Conservation (phyloP, 2,888 invertebrate genomes). For the Polietes domitor region DNA sequence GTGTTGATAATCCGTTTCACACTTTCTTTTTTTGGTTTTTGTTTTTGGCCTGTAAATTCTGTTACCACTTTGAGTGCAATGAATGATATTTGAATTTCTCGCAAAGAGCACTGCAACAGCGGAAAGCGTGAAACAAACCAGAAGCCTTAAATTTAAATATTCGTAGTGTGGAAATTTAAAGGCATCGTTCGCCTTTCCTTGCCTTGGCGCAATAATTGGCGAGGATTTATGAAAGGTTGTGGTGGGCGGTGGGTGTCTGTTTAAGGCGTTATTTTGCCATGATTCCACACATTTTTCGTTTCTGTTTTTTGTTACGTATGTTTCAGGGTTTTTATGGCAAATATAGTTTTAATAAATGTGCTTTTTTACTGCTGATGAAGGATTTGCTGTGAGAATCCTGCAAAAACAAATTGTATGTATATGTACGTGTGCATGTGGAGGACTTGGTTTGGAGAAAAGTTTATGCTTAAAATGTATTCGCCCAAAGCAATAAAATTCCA, state of each 20-base stretch:
- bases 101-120: too few species aligned
- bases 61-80: neutral
- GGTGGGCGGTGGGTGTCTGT: constrained; percentile 25
- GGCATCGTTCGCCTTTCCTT: too few species aligned
- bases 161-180: too few species aligned
- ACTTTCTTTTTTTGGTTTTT: neutral
- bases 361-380: constrained; percentile 30
- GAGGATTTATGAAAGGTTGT: constrained; percentile 52
- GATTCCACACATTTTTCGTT: too few species aligned
- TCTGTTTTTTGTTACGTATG: neutral
- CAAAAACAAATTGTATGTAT: constrained; percentile 55
- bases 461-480: neutral
- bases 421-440: too few species aligned
- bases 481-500: constrained; percentile 34
- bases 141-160: neutral
- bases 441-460: neutral
- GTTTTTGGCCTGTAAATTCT: neutral
- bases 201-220: neutral
- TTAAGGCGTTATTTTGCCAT: neutral
- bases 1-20: neutral
- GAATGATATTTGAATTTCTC: neutral
- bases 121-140: neutral
- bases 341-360: constrained; percentile 46
- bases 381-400: constrained; percentile 39
- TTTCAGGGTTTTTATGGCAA: constrained; percentile 26